Evolutionary conservation across 2,113 vertebrate species (phyloP).

Genomic region (Columba livia): DNA sequence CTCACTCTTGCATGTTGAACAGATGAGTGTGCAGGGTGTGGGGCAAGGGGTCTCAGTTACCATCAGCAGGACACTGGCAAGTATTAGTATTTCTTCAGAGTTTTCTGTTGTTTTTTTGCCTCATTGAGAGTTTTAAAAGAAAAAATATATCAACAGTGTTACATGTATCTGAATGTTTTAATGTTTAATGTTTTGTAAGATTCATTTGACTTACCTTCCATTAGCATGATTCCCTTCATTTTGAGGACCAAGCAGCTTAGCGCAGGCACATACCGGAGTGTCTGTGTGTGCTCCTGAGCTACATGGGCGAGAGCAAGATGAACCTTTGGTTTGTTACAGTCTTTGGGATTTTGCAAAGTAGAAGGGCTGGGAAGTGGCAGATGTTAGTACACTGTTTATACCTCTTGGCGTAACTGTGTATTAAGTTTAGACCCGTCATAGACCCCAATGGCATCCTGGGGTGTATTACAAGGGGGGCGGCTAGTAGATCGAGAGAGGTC

Average conservation of each 20-base stretch:
- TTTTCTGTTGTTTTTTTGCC: neutral
- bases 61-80: neutral
- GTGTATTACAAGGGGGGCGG: too few species aligned
- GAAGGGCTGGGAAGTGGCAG: neutral
- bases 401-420: neutral
- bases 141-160: neutral
- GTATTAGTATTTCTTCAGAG: neutral
- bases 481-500: too few species aligned
- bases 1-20: rapidly evolving
- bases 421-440: neutral
- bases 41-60: neutral
- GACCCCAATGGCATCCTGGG: too few species aligned
- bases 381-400: neutral
- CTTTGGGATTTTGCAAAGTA: neutral
- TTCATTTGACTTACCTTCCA: neutral
- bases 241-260: neutral
- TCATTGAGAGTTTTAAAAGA: neutral
- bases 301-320: neutral
- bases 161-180: neutral
- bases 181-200: neutral
- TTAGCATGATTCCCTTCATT: neutral
- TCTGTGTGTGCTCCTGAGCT: neutral
- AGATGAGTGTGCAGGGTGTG: neutral
- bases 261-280: neutral
- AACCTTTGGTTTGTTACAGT: neutral